Evolutionary conservation across 2,113 vertebrate species (phyloP).

Genomic region (Anas platyrhynchos): DNA sequence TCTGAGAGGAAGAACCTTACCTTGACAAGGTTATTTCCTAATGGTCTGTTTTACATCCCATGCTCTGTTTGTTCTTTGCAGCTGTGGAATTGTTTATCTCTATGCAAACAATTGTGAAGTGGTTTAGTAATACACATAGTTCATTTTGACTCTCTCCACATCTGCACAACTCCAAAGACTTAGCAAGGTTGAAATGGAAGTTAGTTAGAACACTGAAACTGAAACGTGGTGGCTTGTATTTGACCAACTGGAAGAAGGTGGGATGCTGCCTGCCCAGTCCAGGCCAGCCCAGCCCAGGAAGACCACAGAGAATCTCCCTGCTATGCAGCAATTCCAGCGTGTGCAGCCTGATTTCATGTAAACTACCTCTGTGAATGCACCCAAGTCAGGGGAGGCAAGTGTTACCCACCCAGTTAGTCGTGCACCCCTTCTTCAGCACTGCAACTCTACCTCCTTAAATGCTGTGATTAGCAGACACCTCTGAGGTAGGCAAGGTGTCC

Average conservation of each 20-base stretch:
- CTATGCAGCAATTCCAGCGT: neutral
- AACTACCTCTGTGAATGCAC: neutral
- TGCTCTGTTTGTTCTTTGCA: neutral
- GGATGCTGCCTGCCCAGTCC: neutral
- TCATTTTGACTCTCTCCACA: neutral
- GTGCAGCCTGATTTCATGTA: neutral
- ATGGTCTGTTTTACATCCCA: neutral
- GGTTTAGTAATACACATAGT: neutral
- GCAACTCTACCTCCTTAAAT: neutral
- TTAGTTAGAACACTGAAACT: neutral
- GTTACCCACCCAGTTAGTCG: fast-evolving
- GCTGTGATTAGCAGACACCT: neutral
- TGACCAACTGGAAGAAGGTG: neutral
- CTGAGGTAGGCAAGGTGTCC: neutral
- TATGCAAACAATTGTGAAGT: neutral
- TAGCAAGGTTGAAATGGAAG: neutral
- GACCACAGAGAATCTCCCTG: fast-evolving
- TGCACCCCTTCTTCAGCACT: neutral
- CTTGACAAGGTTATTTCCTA: neutral
- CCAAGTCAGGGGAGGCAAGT: neutral
- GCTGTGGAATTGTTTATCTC: neutral
- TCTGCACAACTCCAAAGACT: fast-evolving
- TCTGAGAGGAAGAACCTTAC: neutral
- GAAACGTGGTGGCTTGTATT: neutral
- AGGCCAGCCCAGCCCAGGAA: neutral